These are phyloP conservation scores for Fregata magnificens DNA, from an alignment of 2,113 vertebrate genomes.

Conservation along the genomic window DNA sequence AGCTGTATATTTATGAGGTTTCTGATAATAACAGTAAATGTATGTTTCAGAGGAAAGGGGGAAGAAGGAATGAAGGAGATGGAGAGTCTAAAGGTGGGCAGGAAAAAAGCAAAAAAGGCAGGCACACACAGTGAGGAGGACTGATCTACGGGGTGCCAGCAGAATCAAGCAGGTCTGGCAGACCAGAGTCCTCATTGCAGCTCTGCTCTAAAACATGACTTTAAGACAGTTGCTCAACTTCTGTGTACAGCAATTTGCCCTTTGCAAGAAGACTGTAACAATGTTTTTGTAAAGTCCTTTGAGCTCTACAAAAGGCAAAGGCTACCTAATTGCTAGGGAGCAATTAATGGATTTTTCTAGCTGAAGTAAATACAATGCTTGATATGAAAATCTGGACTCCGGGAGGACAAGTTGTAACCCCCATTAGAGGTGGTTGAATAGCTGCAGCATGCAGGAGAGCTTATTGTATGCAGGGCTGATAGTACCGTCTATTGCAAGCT, in stretches of 20 bases:
- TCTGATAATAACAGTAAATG: not conserved
- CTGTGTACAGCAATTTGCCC: not conserved
- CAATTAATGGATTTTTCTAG: slow-evolving; percentile 21
- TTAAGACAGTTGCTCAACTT: not conserved
- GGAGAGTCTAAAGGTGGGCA: not conserved
- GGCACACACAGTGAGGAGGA: not conserved
- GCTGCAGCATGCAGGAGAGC: not conserved
- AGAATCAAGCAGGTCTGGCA: not conserved
- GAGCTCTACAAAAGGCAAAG: not conserved
- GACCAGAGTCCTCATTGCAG: not conserved
- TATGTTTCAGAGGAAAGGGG: not conserved
- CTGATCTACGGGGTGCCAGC: not conserved
- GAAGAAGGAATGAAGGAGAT: not conserved
- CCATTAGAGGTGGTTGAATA: not conserved
- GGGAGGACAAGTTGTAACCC: not conserved
- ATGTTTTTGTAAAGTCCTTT: not conserved
- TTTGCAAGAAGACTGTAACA: not conserved
- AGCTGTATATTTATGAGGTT: not conserved
- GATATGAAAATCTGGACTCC: not conserved
- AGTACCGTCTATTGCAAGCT: not conserved
- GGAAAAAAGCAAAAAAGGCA: not conserved
- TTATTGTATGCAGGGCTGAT: not conserved
- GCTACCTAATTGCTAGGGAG: not conserved
- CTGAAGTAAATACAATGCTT: not conserved
- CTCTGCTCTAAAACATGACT: not conserved